These are phyloP conservation scores for Habrosyne pyritoides DNA, from an alignment of 2,888 invertebrate genomes.

Conservation along the genomic window DNA sequence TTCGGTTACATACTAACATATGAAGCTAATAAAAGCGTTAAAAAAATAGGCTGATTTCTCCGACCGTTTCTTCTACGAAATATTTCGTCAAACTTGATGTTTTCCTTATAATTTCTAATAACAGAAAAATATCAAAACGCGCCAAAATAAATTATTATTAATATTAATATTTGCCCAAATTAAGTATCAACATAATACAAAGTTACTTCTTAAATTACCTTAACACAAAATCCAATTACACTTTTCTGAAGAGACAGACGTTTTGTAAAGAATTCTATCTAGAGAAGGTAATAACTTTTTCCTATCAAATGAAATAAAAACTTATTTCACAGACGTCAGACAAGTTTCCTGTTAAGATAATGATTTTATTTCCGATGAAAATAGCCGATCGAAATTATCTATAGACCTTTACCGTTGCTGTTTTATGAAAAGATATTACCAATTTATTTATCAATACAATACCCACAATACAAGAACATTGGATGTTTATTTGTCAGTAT, in stretches of 20 bases:
- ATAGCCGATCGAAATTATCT: background rate
- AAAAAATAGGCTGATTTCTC: no score
- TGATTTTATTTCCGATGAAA: background rate
- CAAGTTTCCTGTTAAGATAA: conserved; percentile 3
- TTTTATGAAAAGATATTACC: background rate
- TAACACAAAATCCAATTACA: background rate
- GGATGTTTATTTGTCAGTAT: background rate
- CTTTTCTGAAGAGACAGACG: background rate
- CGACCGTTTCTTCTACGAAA: no score
- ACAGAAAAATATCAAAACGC: background rate
- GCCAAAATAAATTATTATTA: background rate
- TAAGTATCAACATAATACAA: background rate
- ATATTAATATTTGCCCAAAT: background rate
- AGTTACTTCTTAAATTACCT: background rate
- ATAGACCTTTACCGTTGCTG: background rate
- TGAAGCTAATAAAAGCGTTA: no score
- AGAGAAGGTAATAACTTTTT: background rate
- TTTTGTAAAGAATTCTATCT: background rate
- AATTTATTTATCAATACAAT: background rate
- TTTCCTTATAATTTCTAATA: no score
- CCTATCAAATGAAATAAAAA: background rate
- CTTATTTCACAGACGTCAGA: background rate
- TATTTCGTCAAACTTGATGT: no score
- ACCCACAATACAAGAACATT: background rate
- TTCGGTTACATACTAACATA: no score